A percentile compares a stretch with the other conserved stretches of the same genome.
phyloP scores from a whole-genome alignment of 2,888 invertebrate species.

The Dicycla oo region DNA sequence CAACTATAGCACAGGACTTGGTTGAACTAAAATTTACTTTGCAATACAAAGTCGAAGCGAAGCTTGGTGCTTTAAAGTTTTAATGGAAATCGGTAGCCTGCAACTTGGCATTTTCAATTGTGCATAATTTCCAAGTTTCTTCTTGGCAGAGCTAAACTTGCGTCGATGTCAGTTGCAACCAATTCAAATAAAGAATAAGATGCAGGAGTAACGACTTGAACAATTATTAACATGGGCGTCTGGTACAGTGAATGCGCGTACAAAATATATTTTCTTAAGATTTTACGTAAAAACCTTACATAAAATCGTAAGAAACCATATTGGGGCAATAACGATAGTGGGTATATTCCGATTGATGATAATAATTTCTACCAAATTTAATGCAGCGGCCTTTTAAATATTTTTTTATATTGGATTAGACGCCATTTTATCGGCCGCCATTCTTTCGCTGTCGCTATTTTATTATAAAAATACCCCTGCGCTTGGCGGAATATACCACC shows the following conservation, averaged over 20 bases:
- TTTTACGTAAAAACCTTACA: too few relatives aligned
- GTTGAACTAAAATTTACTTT: constrained; percentile 27
- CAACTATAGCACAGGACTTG: constrained; percentile 31
- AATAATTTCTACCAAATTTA: too few relatives aligned
- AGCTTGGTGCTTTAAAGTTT: constrained; percentile 45
- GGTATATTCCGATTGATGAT: too few relatives aligned
- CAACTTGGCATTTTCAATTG: constrained; percentile 44
- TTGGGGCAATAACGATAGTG: too few relatives aligned
- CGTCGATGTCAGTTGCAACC: constrained; percentile 15
- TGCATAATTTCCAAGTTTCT: constrained; percentile 46
- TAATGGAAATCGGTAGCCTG: constrained; percentile 50
- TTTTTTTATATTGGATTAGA: too few relatives aligned
- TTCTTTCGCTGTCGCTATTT: too few relatives aligned
- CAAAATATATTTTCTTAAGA: background rate
- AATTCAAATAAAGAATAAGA: constrained; percentile 15
- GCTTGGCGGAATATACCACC: too few relatives aligned
- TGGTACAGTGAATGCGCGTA: background rate
- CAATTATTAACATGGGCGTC: background rate
- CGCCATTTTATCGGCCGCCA: too few relatives aligned
- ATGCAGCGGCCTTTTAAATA: too few relatives aligned
- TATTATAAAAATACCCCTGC: too few relatives aligned
- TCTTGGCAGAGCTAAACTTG: constrained; percentile 33
- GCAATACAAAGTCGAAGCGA: constrained; percentile 36
- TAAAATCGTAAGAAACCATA: too few relatives aligned
- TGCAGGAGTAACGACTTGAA: constrained; percentile 1